These are phyloP conservation scores for Pygoscelis antarcticus DNA, from an alignment of 2,113 vertebrate species.

Conservation along the genomic window DNA sequence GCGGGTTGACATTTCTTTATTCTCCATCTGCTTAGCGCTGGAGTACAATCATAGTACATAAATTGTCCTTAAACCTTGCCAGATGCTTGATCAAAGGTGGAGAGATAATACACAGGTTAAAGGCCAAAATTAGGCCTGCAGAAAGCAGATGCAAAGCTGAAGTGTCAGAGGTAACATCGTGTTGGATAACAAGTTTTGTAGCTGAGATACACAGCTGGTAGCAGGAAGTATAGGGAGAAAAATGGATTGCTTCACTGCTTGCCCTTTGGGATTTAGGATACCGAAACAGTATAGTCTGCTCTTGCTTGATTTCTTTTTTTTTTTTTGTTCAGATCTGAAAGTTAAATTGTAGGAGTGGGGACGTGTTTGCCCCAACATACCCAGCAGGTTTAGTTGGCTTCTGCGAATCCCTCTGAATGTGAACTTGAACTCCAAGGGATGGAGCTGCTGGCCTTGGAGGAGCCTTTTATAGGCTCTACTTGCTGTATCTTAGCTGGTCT, in stretches of 20 bases:
- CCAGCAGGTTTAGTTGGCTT: background rate
- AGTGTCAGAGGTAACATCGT: rapidly evolving
- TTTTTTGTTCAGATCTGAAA: background rate
- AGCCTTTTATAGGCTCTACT: background rate
- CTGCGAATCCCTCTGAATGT: background rate
- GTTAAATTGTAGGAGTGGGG: background rate
- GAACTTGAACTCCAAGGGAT: background rate
- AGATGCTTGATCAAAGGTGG: slow-evolving; percentile 14
- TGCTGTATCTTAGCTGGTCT: background rate
- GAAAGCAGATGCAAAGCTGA: background rate
- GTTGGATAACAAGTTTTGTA: background rate
- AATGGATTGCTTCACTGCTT: background rate
- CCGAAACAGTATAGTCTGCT: rapidly evolving
- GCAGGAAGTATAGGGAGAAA: background rate
- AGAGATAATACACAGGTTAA: background rate
- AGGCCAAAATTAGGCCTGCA: background rate
- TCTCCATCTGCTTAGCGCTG: background rate
- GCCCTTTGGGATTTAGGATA: background rate
- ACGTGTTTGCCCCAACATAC: background rate
- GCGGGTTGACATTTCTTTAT: background rate
- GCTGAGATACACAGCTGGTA: background rate
- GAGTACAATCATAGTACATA: rapidly evolving
- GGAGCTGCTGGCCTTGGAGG: background rate
- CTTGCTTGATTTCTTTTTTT: background rate
- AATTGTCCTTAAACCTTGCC: background rate